Evolutionary conservation across 2,113 vertebrate species (phyloP), one percentile per base, ranked within the genome.

Genomic region (Stegastes partitus): DNA sequence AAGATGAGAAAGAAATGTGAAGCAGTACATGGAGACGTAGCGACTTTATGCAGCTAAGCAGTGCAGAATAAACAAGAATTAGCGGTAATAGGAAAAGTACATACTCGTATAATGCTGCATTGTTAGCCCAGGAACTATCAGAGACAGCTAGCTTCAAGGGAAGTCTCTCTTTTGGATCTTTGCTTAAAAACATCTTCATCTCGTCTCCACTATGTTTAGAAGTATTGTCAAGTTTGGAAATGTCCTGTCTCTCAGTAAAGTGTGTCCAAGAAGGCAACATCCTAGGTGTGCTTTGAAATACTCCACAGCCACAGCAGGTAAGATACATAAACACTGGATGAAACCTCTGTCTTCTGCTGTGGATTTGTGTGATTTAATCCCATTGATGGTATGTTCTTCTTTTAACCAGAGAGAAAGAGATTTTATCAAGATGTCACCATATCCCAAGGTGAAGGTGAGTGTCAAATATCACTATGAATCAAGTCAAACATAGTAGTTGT

Each of bases 381-480:
- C 44, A 63, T 42, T 53, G 15, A 34, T 56, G 8, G 54, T 1
- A 25, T 74, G 28, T 67, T 74, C 39, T 65, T 54, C 62, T 76
- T 72, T 76, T 74, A 12, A 66, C 28, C 86, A 99, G 98, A 98
- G 85, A 96, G 96, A 79, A 98, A 94, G 91, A 93, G 93, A 61
- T 99, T 99, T 88, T 99, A 99, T 91, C 91, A 96, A 91, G 96
- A 96, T 0, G 98, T 99, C 87, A 97, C 93, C 88, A 96, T 99
- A 93, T 95, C 97, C 0, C 97, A 98, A 79, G 95, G 96, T 72
- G 98, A 99, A 95, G 96, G 98, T 99, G 89, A 42, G 62, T 58
- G 28, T 51, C 14, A 49, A 3, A 23, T 19, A 11, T 67, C 11
- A 62, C 5, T 15, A 26, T 16, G 25, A 12, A n/a, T 22, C 15